phyloP scores from a whole-genome alignment of 30 jellyfish, hydroid and myxozoan genomes.

The Aurelia aurita region DNA sequence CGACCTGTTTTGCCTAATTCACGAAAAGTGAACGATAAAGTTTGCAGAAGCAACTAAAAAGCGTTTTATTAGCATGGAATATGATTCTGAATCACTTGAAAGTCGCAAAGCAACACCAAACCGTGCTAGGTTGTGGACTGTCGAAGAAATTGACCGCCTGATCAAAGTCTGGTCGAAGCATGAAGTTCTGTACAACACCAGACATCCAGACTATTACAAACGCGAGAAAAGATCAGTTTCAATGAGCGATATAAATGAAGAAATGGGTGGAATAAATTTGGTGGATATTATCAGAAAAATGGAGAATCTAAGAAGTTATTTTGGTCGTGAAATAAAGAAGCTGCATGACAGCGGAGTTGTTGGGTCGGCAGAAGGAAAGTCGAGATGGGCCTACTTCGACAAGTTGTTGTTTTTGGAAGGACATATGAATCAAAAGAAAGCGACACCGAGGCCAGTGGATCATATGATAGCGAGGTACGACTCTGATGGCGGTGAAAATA shows the following conservation, averaged over 20 bases:
- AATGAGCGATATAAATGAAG: slow-evolving; percentile 52
- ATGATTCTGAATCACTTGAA: slow-evolving; percentile 18
- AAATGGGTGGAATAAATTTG: slow-evolving; percentile 32
- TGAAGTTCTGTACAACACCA: slow-evolving; percentile 68
- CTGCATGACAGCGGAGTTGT: slow-evolving; percentile 37
- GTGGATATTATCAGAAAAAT: slow-evolving; percentile 69
- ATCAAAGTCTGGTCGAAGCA: slow-evolving; percentile 76
- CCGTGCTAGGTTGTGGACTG: slow-evolving; percentile 69
- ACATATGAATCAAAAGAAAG: slow-evolving; percentile 68
- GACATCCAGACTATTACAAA: slow-evolving; percentile 75
- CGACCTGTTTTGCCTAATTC: too few species aligned
- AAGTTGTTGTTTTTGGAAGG: slow-evolving; percentile 62
- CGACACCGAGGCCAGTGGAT: slow-evolving; percentile 51
- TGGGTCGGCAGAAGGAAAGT: slow-evolving; percentile 44
- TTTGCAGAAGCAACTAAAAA: too few species aligned
- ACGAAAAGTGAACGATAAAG: too few species aligned
- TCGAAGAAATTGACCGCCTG: slow-evolving; percentile 62
- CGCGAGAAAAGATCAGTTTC: slow-evolving; percentile 72
- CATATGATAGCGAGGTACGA: slow-evolving; percentile 37
- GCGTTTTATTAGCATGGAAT: slow-evolving; percentile 9
- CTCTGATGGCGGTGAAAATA: slow-evolving; percentile 41
- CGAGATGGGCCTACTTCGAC: slow-evolving; percentile 80
- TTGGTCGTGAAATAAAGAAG: slow-evolving; percentile 68
- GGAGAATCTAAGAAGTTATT: slow-evolving; percentile 75
- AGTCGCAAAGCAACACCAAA: slow-evolving; percentile 52